phyloP scores from a whole-genome alignment of 2,797 vertebrate genomes.

The Bucorvus abyssinicus region DNA sequence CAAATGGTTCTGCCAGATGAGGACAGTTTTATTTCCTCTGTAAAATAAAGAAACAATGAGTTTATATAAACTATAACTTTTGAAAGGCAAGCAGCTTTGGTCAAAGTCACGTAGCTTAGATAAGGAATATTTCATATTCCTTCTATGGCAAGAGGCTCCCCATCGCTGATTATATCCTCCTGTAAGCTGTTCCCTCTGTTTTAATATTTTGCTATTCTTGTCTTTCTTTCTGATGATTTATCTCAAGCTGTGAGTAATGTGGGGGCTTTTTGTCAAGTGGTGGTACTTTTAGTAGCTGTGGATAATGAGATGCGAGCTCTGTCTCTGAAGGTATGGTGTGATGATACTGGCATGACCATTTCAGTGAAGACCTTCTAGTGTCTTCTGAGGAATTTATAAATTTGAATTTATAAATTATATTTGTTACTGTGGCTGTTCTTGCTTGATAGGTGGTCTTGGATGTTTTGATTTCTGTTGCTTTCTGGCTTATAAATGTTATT shows the following conservation, averaged over 20 bases:
- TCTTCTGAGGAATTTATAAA: not conserved
- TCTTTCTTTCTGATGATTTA: not conserved
- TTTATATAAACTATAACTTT: not conserved
- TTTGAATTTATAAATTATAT: not conserved
- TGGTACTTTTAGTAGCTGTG: not conserved
- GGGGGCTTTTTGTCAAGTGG: not conserved
- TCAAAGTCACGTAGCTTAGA: not conserved
- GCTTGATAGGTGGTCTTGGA: not conserved
- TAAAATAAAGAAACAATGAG: not conserved
- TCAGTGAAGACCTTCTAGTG: not conserved
- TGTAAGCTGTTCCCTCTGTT: not conserved
- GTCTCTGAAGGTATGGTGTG: not conserved
- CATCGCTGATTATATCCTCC: rapidly evolving
- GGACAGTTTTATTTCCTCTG: not conserved
- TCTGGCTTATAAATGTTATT: not conserved
- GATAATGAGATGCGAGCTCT: not conserved
- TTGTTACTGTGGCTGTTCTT: not conserved
- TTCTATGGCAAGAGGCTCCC: not conserved
- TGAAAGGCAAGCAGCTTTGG: not conserved
- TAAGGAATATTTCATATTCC: not conserved
- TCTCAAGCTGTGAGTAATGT: not conserved
- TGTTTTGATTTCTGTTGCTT: not conserved
- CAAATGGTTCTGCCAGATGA: not conserved
- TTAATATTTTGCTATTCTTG: not conserved
- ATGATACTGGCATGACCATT: not conserved